Base-by-base conservation (phyloP, 1,140 invertebrate genomes). In the Leguminivora glycinivorella region DNA sequence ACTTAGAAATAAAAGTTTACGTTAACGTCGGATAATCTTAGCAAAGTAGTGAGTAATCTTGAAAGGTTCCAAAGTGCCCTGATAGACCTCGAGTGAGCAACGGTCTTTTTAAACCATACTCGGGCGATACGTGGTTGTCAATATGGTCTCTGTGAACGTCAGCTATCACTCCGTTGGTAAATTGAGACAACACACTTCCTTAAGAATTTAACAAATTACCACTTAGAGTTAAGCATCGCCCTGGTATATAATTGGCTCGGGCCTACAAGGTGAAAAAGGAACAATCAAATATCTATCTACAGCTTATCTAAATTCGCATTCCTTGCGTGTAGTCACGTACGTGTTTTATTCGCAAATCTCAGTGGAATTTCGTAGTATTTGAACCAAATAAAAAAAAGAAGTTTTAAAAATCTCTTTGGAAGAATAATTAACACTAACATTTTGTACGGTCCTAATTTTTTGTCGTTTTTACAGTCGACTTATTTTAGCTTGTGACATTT, bases 401-500 rank as follows among this genome's bases (percentile, higher is more conserved):
- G 38, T 31, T 67, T 43, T 25, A 14, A 43, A 34, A 67, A 43
- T 63, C n/a, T 63, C 58, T 63, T 63, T 63, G 58, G 58, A 63
- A n/a, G 58, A 26, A 63, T 17, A 17, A 60, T 29, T 52, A 58
- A 60, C n/a, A 63, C 58, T 63, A 63, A 63, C 12, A 26, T 58
- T 60, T 67, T 34, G 25, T 67, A 34, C 34, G 14, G 25, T 67
- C 22, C 63, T 67, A 26, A 19, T 22, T 67, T 66, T 34, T 26
- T 22, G 31, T 67, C 38, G 19, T 31, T 63, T 58, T 29, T 17
- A 29, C 58, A 58, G 26, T 29, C 14, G 1, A 63, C 69, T 60
- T 40, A 70, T 43, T 17, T 73, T 78, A 76, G 79, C 77, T 82
- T 85, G 83, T 86, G 82, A 88, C 82, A 75, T 70, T 70, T 29